phyloP scores from a whole-genome alignment of 2,888 invertebrate genomes.

The Eumerus sabulonum region DNA sequence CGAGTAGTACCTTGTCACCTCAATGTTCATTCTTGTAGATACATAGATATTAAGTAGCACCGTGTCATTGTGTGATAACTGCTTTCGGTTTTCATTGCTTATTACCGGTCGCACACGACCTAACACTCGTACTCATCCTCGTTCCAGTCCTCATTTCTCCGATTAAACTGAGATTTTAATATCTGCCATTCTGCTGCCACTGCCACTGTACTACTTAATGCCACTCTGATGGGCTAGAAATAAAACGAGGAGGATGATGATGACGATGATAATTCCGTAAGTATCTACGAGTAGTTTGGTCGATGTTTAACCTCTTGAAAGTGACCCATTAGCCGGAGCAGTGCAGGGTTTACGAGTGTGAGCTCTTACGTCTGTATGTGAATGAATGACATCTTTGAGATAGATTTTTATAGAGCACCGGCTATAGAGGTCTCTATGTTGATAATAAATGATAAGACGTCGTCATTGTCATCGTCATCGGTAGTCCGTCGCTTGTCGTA shows the following conservation, averaged over 20 bases:
- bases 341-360: conserved; percentile 33
- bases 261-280: conserved; percentile 18
- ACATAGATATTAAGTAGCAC: too few species aligned
- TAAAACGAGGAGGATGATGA: conserved; percentile 27
- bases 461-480: too few species aligned
- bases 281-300: conserved; percentile 13
- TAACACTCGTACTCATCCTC: too few species aligned
- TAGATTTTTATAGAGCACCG: conserved; percentile 41
- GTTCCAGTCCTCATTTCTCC: too few species aligned
- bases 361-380: too few species aligned
- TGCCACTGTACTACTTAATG: conserved; percentile 1
- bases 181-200: conserved; percentile 17
- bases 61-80: too few species aligned
- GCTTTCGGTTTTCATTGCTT: too few species aligned
- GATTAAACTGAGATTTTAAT: conserved; percentile 54
- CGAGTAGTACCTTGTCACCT: too few species aligned
- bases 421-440: conserved; percentile 18
- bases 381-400: conserved; percentile 40
- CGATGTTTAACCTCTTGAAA: conserved; percentile 41
- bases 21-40: too few species aligned
- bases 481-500: background rate
- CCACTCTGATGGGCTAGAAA: conserved; percentile 13
- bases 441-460: conserved; percentile 32
- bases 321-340: conserved; percentile 40
- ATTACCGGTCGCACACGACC: too few species aligned